Evolutionary conservation across 2,888 invertebrate species (phyloP).

Genomic region (Diaprepes abbreviatus): DNA sequence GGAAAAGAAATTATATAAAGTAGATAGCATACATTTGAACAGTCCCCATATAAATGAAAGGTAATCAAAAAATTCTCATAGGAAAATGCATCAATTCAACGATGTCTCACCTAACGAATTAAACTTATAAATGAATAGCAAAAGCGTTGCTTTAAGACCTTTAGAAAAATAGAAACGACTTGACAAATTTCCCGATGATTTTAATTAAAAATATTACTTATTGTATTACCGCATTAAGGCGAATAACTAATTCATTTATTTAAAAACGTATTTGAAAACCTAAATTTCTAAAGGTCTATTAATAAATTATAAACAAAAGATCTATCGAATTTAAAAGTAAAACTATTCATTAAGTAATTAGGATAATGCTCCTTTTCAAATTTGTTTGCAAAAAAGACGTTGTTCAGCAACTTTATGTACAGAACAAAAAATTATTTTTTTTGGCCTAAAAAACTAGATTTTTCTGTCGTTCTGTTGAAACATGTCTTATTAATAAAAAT

Average conservation of each 20-base stretch:
- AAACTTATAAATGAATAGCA: conserved; percentile 18
- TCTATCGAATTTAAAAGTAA: conserved; percentile 64
- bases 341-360: conserved; percentile 65
- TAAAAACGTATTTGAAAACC: too few species aligned
- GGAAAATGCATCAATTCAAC: conserved; percentile 30
- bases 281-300: not conserved
- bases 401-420: not conserved
- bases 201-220: too few species aligned
- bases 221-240: too few species aligned
- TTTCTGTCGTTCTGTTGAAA: not conserved
- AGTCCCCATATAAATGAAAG: conserved; percentile 29
- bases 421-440: conserved; percentile 2
- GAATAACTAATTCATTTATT: too few species aligned
- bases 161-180: not conserved
- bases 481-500: too few species aligned
- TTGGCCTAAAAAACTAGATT: conserved; percentile 20
- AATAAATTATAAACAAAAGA: conserved; percentile 7
- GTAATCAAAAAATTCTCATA: conserved; percentile 6
- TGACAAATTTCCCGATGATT: too few species aligned
- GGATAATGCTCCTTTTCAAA: conserved; percentile 61
- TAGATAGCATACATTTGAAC: not conserved
- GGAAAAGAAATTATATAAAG: too few species aligned
- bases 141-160: conserved; percentile 6
- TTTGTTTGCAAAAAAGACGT: not conserved
- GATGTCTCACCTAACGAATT: conserved; percentile 30